Evolutionary conservation across 1,140 invertebrate genomes (phyloP).

Genomic region (Camponotus vicinus): DNA sequence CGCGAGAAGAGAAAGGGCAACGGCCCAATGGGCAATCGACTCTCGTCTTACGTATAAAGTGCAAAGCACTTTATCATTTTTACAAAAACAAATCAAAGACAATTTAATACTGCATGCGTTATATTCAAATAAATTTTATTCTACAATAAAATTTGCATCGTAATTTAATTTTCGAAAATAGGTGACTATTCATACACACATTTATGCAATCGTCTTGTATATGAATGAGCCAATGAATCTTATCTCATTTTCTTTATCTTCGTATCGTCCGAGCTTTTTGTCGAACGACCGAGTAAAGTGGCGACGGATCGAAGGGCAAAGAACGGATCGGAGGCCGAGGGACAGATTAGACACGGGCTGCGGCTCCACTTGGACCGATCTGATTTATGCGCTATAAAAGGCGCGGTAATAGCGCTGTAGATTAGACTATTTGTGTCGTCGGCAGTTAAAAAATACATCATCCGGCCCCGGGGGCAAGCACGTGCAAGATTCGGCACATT

Average conservation of each 20-base stretch:
- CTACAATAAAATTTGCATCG: background rate
- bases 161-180: background rate
- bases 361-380: slow-evolving; percentile 69
- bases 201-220: background rate
- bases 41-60: slow-evolving; percentile 5
- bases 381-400: slow-evolving; percentile 81
- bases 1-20: slow-evolving; percentile 39
- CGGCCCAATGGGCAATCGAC: background rate
- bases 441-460: slow-evolving; percentile 80
- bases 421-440: slow-evolving; percentile 80
- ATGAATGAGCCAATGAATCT: background rate
- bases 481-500: slow-evolving; percentile 28
- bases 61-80: slow-evolving; percentile 1
- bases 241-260: slow-evolving; percentile 14
- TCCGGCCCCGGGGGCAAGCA: slow-evolving; percentile 29
- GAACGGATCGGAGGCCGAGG: slow-evolving; percentile 10
- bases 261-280: slow-evolving; percentile 18
- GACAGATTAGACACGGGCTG: slow-evolving; percentile 75
- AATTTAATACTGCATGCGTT: background rate
- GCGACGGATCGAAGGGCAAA: slow-evolving; percentile 35
- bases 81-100: slow-evolving; percentile 1
- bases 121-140: slow-evolving; percentile 14
- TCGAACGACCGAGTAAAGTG: slow-evolving; percentile 20
- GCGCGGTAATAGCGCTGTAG: slow-evolving; percentile 76
- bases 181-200: background rate